Base-by-base conservation (phyloP, 2,113 vertebrate species). In the Hyaena hyaena region DNA sequence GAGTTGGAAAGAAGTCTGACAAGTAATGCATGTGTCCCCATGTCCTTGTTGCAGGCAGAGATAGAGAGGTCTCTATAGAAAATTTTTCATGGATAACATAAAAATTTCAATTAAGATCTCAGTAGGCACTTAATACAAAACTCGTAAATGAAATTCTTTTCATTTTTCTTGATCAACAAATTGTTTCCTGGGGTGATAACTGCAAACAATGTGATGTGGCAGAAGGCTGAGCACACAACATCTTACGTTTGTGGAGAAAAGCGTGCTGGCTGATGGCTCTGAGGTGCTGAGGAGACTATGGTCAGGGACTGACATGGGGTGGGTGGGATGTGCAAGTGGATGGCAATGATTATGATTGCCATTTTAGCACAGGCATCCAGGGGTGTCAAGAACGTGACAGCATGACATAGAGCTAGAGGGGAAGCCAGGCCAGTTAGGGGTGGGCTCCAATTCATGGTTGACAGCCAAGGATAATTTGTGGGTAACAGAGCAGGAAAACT, bases 391-490 rank as follows among this genome's bases (percentile, higher is more conserved):
- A 35, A 48, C 53, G 33, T 55, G 66, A 15, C 68, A 65, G 0
- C 0, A 1, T 94, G 92, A 84, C 80, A 55, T 28, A 71, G 83
- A 61, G 88, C 1, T 23, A 81, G 12, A 1, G 61, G 88, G 45
- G 7, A 81, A 63, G 89, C 65, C 92, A 85, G 50, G 35, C 23
- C 85, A 5, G 31, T 33, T 92, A 45, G 77, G n/a, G 35, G 88
- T 33, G 50, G 55, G 31, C 66, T 69, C 84, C 3, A 14, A 63
- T 17, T 84, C 68, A 0, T 0, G 74, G 88, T 84, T 79, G 90
- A 87, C 24, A 50, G 58, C 23, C 94, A 89, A 93, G 89, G 83
- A 87, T 96, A 95, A 97, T 92, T 73, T 73, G 63, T 93, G 84
- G 58, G 68, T 97, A 89, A 85, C 61, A 92, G 81, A 95, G 77